Percentiles rank a stretch among this genome's conserved stretches.
phyloP scores from a whole-genome alignment of 2,113 vertebrate genomes.

The Gorsachius goisagi region DNA sequence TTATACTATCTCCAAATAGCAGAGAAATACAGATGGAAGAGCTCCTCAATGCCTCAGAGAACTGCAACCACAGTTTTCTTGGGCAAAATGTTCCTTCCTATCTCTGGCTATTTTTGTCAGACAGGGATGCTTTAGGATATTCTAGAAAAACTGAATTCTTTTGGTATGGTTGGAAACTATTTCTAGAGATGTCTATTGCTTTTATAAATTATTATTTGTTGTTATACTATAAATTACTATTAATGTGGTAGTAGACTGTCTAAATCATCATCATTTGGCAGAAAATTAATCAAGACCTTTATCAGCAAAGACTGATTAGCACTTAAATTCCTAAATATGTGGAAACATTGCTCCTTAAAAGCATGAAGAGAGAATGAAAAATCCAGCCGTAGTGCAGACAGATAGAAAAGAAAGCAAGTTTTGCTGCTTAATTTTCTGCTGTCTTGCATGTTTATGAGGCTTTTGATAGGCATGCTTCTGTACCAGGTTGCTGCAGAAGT shows the following conservation, averaged over 20 bases:
- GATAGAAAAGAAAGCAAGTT: neutral
- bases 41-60: neutral
- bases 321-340: neutral
- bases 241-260: neutral
- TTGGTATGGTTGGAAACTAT: fast-evolving
- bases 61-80: neutral
- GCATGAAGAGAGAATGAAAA: neutral
- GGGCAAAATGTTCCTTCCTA: neutral
- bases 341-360: neutral
- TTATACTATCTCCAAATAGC: neutral
- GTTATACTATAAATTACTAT: neutral
- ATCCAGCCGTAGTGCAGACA: neutral
- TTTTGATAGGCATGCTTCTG: neutral
- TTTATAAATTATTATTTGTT: neutral
- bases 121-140: neutral
- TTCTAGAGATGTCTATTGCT: neutral
- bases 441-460: neutral
- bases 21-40: neutral
- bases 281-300: neutral
- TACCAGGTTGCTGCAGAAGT: neutral
- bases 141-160: neutral
- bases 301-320: neutral
- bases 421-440: neutral
- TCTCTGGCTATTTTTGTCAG: neutral
- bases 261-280: neutral